Evolutionary conservation across 2,113 vertebrate species (phyloP).

Genomic region (Tauraco erythrolophus): DNA sequence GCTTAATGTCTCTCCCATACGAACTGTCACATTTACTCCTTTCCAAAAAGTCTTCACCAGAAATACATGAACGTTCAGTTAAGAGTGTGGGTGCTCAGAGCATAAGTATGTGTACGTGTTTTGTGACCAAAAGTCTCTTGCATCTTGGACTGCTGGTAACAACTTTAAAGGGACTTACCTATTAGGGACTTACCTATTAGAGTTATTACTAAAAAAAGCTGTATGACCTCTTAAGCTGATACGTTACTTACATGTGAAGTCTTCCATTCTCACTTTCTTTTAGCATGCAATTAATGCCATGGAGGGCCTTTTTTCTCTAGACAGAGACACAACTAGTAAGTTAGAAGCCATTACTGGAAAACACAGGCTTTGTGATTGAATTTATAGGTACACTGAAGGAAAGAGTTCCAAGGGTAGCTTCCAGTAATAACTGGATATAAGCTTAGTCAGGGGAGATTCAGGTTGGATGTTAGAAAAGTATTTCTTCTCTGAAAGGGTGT

Average conservation of each 20-base stretch:
- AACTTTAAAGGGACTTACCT: neutral
- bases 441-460: too few species aligned
- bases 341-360: neutral
- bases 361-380: neutral
- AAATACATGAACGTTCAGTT: neutral
- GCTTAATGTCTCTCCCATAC: neutral
- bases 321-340: neutral
- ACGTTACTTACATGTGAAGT: neutral
- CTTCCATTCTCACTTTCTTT: neutral
- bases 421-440: neutral
- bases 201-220: neutral
- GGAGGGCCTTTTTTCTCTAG: neutral
- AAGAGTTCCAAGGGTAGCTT: neutral
- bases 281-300: neutral
- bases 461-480: too few species aligned
- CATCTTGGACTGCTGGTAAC: neutral
- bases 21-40: neutral
- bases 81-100: neutral
- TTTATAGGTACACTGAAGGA: neutral
- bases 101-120: neutral
- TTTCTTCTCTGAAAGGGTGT: too few species aligned
- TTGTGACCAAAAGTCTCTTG: neutral
- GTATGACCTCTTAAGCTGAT: neutral
- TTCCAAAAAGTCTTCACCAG: neutral
- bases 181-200: neutral